These are phyloP conservation scores for Rhinopithecus roxellana DNA, from an alignment of 2,113 vertebrate species.

Conservation along the genomic window DNA sequence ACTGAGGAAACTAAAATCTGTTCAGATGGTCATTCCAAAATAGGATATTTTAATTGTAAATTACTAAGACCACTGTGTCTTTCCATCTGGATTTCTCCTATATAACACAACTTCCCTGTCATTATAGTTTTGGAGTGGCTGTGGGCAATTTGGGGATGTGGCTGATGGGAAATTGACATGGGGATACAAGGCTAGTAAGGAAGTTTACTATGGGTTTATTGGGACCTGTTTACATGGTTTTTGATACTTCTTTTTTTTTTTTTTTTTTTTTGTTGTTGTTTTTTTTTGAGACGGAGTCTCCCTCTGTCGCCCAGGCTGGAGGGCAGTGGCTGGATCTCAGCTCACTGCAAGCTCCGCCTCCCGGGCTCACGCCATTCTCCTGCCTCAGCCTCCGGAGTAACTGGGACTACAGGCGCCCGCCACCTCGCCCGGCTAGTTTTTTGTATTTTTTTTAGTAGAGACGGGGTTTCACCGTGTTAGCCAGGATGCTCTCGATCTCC, in stretches of 20 bases:
- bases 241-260: neutral
- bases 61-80: neutral
- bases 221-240: neutral
- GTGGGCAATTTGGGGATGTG: neutral
- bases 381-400: no score
- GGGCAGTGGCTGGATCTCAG: no score
- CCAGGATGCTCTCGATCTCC: no score
- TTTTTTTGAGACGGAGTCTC: no score
- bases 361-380: no score
- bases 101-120: neutral
- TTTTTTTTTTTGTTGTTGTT: no score
- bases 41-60: neutral
- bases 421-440: no score
- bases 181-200: neutral
- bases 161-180: neutral
- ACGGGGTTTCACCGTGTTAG: no score
- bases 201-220: neutral
- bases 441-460: no score
- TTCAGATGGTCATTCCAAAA: neutral
- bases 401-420: no score
- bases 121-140: neutral
- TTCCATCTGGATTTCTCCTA: neutral
- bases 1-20: neutral
- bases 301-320: no score
- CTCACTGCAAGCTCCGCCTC: no score